Percentiles rank a stretch among this genome's conserved stretches.
These are phyloP conservation scores for Pedetes capensis DNA, from an alignment of 2,113 vertebrate genomes.

Conservation along the genomic window DNA sequence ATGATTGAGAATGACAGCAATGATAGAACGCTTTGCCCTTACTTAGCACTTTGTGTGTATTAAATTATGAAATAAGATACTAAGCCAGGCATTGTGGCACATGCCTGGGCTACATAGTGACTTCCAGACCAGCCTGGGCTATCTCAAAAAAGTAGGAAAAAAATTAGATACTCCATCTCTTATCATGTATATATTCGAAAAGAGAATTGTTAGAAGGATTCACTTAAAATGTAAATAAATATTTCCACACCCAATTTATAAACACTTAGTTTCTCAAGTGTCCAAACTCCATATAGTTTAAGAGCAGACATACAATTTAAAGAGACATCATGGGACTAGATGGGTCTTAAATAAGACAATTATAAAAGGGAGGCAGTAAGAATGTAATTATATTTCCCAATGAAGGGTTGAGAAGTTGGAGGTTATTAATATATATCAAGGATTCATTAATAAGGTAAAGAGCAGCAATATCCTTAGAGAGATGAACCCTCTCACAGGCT, in stretches of 20 bases:
- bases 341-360: not conserved
- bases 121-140: too few species aligned
- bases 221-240: not conserved
- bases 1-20: constrained; percentile 35
- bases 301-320: constrained; percentile 38
- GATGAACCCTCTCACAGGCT: not conserved
- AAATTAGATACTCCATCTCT: not conserved
- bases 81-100: too few species aligned
- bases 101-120: too few species aligned
- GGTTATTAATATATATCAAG: not conserved
- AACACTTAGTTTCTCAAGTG: constrained; percentile 14
- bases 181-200: not conserved
- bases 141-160: too few species aligned
- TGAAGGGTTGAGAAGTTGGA: not conserved
- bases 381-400: not conserved
- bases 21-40: not conserved
- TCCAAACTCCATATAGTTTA: constrained; percentile 37
- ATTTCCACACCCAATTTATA: constrained; percentile 40
- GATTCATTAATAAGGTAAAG: not conserved
- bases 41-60: not conserved
- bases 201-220: not conserved
- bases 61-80: constrained; percentile 17
- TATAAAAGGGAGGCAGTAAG: constrained; percentile 5
- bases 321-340: constrained; percentile 24
- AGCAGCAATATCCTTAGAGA: not conserved